Evolutionary conservation across 1,140 invertebrate genomes (phyloP), one percentile per base, ranked within the genome.

Genomic region (Tenebrio molitor): DNA sequence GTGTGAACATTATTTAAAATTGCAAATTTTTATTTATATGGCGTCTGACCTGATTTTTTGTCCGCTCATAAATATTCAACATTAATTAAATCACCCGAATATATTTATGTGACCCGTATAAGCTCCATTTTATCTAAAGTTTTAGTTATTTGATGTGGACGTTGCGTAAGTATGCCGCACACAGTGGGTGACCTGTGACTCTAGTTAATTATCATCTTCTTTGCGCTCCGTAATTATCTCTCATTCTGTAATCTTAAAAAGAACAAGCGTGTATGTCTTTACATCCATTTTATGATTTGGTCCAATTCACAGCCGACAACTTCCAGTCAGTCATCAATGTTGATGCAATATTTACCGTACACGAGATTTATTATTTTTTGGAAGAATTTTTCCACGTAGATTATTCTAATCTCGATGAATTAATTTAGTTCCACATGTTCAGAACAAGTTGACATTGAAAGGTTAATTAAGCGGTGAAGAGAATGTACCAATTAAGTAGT

Each of bases 391-490:
- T n/a, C n/a, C n/a, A n/a, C n/a, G n/a, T n/a, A n/a, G n/a, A n/a
- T n/a, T n/a, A n/a, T n/a, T n/a, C n/a, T n/a, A n/a, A n/a, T n/a
- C n/a, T n/a, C n/a, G n/a, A n/a, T n/a, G n/a, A n/a, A n/a, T n/a
- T n/a, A 39, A 2, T 39, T 39, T 12, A 39, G 3, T 39, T 39
- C 36, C 36, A 39, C n/a, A 39, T 12, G 36, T 2, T 39, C n/a
- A 12, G 5, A 39, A 46, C 42, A 46, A 16, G 42, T 58, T 58
- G 50, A 58, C 50, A 58, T 58, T 58, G 50, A 58, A 58, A 23
- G 50, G 50, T 58, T 58, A 58, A 58, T 58, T 58, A 58, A 39
- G 7, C 36, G n/a, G 12, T 12, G 36, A 39, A 58, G 50, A 58
- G 50, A 58, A 58, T 25, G 50, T 58, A 21, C 29, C 21, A 7